Conservation (phyloP, 2,888 invertebrate genomes). For the Caenorhabditis sp. region DNA sequence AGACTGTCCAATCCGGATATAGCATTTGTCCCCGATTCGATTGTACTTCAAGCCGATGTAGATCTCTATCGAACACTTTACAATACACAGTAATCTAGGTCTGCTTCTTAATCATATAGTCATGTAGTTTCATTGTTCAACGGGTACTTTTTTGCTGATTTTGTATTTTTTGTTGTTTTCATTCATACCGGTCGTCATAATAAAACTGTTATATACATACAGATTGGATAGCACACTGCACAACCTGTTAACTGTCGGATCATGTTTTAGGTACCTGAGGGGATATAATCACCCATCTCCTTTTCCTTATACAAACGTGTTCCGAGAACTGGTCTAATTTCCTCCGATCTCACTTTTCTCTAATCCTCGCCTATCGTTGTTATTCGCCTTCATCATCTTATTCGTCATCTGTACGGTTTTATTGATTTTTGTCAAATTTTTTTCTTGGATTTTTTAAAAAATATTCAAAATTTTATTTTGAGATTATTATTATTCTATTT, state of each 20-base stretch:
- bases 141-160: slow-evolving; percentile 1
- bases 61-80: slow-evolving; percentile 47
- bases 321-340: slow-evolving; percentile 28
- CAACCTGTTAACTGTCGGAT: no score
- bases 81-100: background rate
- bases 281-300: slow-evolving; percentile 11
- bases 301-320: background rate
- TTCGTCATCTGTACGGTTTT: slow-evolving; percentile 7
- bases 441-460: background rate
- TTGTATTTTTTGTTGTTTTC: background rate
- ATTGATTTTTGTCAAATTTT: background rate
- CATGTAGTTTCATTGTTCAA: background rate
- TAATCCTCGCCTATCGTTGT: slow-evolving; percentile 13
- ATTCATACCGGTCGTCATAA: slow-evolving; percentile 3
- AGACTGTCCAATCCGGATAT: slow-evolving; percentile 49
- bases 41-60: slow-evolving; percentile 56
- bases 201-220: slow-evolving; percentile 14
- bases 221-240: no score
- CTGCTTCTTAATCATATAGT: no score
- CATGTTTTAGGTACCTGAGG: background rate
- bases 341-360: slow-evolving; percentile 19
- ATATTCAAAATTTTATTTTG: background rate
- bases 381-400: slow-evolving; percentile 12
- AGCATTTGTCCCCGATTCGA: slow-evolving; percentile 36
- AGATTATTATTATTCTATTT: background rate